Conservation (phyloP, 2,797 vertebrate species). For the Menidia menidia region DNA sequence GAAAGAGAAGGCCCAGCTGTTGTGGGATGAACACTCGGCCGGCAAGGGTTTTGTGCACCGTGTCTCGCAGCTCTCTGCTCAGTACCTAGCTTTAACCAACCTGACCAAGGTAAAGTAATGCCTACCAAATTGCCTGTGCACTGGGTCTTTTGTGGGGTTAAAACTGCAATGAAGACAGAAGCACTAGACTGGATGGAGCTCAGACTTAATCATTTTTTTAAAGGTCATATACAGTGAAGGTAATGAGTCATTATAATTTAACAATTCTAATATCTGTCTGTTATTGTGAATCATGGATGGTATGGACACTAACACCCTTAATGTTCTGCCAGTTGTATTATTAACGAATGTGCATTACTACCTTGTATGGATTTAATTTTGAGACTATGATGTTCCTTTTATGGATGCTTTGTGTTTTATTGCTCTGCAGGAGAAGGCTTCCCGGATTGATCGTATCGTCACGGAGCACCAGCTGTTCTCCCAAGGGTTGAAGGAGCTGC, state of each 20-base stretch:
- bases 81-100: conserved; percentile 94
- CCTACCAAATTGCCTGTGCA: conserved; percentile 80
- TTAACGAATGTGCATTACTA: conserved; percentile 11
- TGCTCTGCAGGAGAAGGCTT: conserved; percentile 90
- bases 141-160: conserved; percentile 73
- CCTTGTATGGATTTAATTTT: not conserved
- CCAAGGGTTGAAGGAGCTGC: conserved; percentile 90
- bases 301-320: not conserved
- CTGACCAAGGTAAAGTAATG: conserved; percentile 92
- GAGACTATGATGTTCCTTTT: not conserved
- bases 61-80: conserved; percentile 95
- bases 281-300: conserved; percentile 22
- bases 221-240: conserved; percentile 31
- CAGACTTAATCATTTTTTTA: conserved; percentile 39
- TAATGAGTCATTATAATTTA: conserved; percentile 39
- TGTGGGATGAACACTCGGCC: conserved; percentile 92
- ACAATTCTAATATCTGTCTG: conserved; percentile 26
- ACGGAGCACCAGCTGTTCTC: conserved; percentile 94
- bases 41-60: conserved; percentile 95
- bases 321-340: conserved; percentile 7
- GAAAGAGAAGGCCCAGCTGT: conserved; percentile 95
- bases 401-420: not conserved
- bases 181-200: conserved; percentile 58
- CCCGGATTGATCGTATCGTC: conserved; percentile 90
- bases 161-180: conserved; percentile 53